Percentiles rank a stretch among this genome's conserved stretches.
These are phyloP conservation scores for Hyperopisus bebe DNA, from an alignment of 2,113 vertebrate genomes.

Conservation along the genomic window DNA sequence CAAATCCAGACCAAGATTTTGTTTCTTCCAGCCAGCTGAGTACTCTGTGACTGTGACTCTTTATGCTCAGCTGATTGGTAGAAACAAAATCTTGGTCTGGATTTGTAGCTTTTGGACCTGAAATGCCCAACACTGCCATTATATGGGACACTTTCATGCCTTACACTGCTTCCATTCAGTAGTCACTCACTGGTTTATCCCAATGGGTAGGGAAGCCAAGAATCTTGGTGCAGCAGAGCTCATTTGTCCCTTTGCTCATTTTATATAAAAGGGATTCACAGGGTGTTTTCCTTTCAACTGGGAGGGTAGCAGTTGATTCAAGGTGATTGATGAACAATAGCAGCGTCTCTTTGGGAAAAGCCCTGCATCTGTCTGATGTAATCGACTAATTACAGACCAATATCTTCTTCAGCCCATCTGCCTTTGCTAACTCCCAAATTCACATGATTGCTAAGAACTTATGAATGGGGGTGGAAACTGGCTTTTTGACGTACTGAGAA, in stretches of 20 bases:
- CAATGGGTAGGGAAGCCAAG: not conserved
- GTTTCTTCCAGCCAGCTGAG: no score
- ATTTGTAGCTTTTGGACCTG: no score
- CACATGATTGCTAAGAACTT: not conserved
- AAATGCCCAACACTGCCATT: no score
- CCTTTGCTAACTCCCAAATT: not conserved
- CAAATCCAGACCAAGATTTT: no score
- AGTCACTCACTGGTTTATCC: not conserved
- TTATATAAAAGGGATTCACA: not conserved
- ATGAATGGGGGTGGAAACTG: not conserved
- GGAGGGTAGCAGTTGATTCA: not conserved
- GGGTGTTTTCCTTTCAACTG: not conserved
- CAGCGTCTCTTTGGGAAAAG: not conserved
- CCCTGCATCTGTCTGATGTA: not conserved
- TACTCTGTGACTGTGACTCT: no score
- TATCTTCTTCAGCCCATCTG: not conserved
- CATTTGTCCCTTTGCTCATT: not conserved
- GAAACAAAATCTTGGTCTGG: no score
- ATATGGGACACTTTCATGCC: not conserved
- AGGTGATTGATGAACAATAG: not conserved
- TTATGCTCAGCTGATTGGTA: no score
- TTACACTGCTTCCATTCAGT: not conserved
- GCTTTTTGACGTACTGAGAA: not conserved
- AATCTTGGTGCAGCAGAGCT: not conserved
- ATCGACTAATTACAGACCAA: not conserved